Evolutionary conservation across 2,888 invertebrate species (phyloP).

Genomic region (Pollenia griseotomentosa): DNA sequence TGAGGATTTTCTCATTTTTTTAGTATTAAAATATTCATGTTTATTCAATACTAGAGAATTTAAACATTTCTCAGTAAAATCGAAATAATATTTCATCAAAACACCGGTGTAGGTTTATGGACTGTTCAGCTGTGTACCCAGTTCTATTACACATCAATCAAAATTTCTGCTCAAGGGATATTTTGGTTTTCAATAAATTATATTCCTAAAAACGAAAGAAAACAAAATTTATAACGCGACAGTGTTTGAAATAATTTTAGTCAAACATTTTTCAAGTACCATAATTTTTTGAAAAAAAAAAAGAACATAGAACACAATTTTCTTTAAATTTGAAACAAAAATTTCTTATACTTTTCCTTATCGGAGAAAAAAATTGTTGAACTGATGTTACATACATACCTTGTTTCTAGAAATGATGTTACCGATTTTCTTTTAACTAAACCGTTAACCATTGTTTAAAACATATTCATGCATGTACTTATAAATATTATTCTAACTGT

Average conservation of each 20-base stretch:
- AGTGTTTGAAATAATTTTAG: conserved; percentile 18
- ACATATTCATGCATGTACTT: conserved; percentile 4
- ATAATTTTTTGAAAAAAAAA: no score
- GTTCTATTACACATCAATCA: conserved; percentile 61
- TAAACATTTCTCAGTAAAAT: conserved; percentile 4
- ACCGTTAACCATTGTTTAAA: neutral
- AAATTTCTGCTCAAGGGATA: conserved; percentile 24
- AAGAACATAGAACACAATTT: no score
- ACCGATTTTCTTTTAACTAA: no score
- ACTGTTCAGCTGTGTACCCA: conserved; percentile 33
- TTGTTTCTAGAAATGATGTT: no score
- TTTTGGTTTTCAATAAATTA: conserved; percentile 15
- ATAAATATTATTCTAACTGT: conserved; percentile 15
- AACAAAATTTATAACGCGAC: neutral
- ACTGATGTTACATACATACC: no score
- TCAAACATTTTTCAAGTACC: neutral
- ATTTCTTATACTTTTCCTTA: no score
- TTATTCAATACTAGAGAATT: neutral
- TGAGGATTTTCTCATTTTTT: conserved; percentile 36
- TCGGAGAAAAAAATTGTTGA: no score
- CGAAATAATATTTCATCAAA: conserved; percentile 4
- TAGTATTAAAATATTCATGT: neutral
- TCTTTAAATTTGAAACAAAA: no score
- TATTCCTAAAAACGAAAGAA: neutral
- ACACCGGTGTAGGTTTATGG: conserved; percentile 32